Evolutionary conservation across 2,797 vertebrate species (phyloP).

Genomic region (Coregonus suidteri): DNA sequence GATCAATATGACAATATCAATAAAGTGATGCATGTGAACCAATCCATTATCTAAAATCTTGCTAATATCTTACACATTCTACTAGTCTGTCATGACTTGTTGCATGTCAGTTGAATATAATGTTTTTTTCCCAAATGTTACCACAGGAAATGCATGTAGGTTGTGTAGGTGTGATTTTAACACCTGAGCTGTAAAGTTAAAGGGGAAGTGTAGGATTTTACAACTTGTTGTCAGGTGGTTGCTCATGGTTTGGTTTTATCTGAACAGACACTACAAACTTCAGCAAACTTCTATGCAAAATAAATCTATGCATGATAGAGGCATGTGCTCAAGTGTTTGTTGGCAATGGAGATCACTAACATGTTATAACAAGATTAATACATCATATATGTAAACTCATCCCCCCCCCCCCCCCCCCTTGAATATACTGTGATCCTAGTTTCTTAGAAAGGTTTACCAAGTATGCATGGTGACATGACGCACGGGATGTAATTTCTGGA

Average conservation of each 20-base stretch:
- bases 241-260: not conserved
- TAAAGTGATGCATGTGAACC: conserved; percentile 1
- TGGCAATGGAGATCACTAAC: not conserved
- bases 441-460: not conserved
- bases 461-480: conserved; percentile 43
- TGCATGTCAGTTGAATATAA: not conserved
- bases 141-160: not conserved
- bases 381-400: not conserved
- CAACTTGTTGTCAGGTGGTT: not conserved
- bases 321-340: not conserved
- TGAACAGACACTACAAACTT: not conserved
- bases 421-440: conserved; percentile 3
- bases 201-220: not conserved
- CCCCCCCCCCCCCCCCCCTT: not conserved
- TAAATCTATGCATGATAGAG: not conserved
- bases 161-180: not conserved
- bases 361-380: not conserved
- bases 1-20: not conserved
- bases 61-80: not conserved
- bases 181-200: not conserved
- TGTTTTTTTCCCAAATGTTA: not conserved
- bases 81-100: not conserved
- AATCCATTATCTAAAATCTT: not conserved
- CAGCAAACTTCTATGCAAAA: not conserved
- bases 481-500: conserved; percentile 40